These are phyloP conservation scores for Romanogobio albipinnatus DNA, from an alignment of 2,113 vertebrate genomes.

Conservation along the genomic window DNA sequence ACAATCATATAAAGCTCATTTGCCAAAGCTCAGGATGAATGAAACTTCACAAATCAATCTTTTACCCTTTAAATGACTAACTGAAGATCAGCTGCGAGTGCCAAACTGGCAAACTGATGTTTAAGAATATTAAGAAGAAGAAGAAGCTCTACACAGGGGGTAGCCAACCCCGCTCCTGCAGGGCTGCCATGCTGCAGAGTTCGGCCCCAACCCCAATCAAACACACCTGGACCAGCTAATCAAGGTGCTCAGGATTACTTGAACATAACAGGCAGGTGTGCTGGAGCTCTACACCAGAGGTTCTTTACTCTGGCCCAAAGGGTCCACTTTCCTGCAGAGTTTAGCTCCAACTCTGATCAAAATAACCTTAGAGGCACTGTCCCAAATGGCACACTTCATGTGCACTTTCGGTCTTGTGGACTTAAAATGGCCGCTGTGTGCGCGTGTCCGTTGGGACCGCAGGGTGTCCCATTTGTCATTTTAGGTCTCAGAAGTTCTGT, in stretches of 20 bases:
- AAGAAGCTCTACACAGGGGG: not conserved
- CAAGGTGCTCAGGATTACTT: too few relatives aligned
- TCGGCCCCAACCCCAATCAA: not conserved
- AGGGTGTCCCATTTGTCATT: too few relatives aligned
- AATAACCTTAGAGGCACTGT: too few relatives aligned
- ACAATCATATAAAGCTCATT: not conserved
- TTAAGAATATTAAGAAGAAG: not conserved
- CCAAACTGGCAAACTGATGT: not conserved
- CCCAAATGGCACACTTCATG: too few relatives aligned
- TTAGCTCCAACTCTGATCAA: too few relatives aligned
- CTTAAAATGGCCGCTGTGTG: too few relatives aligned
- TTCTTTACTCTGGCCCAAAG: too few relatives aligned
- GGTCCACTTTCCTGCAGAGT: too few relatives aligned
- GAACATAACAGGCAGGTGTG: not conserved
- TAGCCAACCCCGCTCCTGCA: not conserved
- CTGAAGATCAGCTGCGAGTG: not conserved
- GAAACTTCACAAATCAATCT: not conserved
- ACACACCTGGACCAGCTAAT: not conserved
- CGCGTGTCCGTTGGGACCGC: too few relatives aligned
- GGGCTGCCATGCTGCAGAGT: not conserved
- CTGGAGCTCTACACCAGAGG: too few relatives aligned
- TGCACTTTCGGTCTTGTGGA: too few relatives aligned
- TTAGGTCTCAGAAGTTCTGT: too few relatives aligned
- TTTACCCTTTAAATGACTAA: not conserved
- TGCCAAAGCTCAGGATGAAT: not conserved